Conservation (phyloP, 2,888 invertebrate species). For the Chorisops tibialis region DNA sequence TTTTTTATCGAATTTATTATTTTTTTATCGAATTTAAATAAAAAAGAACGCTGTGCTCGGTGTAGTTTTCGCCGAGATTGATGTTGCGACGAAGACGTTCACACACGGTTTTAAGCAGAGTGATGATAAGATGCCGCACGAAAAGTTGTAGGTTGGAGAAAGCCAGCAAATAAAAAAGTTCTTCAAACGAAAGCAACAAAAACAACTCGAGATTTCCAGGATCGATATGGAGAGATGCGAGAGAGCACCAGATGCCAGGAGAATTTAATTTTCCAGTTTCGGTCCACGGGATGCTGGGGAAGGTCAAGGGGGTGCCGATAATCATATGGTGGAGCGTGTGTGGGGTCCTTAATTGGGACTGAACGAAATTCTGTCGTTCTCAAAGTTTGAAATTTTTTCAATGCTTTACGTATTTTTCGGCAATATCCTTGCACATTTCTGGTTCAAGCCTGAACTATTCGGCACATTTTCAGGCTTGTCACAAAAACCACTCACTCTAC, state of each 20-base stretch:
- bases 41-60: too few species aligned
- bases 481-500: too few species aligned
- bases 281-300: background rate
- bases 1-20: too few species aligned
- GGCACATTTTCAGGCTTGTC: background rate
- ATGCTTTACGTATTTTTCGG: background rate
- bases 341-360: background rate
- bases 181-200: slow-evolving; percentile 7
- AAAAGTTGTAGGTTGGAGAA: slow-evolving; percentile 8
- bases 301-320: too few species aligned
- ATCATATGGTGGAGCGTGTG: too few species aligned
- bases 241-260: background rate
- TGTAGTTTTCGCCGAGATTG: too few species aligned
- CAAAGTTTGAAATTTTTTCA: too few species aligned
- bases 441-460: background rate
- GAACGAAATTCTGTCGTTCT: background rate
- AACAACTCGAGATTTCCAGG: slow-evolving; percentile 19
- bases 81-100: background rate
- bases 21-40: too few species aligned
- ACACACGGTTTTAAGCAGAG: slow-evolving; percentile 14
- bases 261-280: slow-evolving; percentile 18
- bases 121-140: slow-evolving; percentile 20
- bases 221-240: slow-evolving; percentile 20
- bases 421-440: background rate
- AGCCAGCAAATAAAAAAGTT: slow-evolving; percentile 4